Evolutionary conservation across 2,888 invertebrate genomes (phyloP), one percentile per base, ranked within the genome.

Genomic region (Elysia crispata): DNA sequence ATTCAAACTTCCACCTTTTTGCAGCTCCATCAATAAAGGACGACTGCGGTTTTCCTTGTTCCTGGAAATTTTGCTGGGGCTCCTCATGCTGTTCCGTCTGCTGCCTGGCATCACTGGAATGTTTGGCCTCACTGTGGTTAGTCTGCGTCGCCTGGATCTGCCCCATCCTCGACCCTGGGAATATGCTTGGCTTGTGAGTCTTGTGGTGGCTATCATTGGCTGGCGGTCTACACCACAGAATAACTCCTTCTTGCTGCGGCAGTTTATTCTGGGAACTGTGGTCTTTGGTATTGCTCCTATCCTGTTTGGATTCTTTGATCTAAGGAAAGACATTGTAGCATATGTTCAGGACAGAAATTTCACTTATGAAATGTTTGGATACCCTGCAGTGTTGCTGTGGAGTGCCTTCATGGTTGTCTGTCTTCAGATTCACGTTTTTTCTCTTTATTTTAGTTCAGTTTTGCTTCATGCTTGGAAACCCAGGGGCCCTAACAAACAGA

Each of bases 81-180:
- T 97, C 91, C 94, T 95, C 86, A 97, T 98, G 97, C 92, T 97
- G 91, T 95, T 96, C 75, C 98, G 98, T 93, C 94, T 98, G 85
- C 96, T 96, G 13, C 96, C 97, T 25, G 97, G 97, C 92, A 95
- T 98, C 89, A 94, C 98, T 87, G 97, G 98, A 93, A 95, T 95
- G 91, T 94, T 98, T 88, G 98, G 98, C 92, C 95, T 98, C 92
- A 97, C 98, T 92, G 94, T 98, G 92, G 96, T 97, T 93, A 85
- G 85, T 76, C 96, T 98, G 90, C 97, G 98, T 93, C 97, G 97
- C 92, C 89, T 89, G 88, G 86, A 88, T 78, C 95, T 98, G 92
- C 98, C 98, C 86, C 95, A 95, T 95, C 96, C 97, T 0, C 93
- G 96, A 70, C 94, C 95, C 93, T 98, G 98, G 98, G 98, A 98